These are phyloP conservation scores for Ptychochromis oligacanthus DNA, from an alignment of 2,113 vertebrate species.

Conservation along the genomic window DNA sequence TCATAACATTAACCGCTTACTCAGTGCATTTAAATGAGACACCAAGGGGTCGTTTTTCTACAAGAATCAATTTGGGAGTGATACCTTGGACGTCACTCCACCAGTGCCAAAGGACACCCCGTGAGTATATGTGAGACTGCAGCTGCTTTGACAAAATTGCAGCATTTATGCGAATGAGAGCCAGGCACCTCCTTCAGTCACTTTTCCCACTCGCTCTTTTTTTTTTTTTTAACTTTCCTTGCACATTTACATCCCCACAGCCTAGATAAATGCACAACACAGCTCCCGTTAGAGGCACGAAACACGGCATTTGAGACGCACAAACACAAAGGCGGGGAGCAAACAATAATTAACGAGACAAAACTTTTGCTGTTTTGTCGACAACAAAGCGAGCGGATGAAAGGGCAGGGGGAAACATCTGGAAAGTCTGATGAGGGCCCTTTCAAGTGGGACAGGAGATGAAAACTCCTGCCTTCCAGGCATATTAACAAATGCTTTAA, in stretches of 20 bases:
- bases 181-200: conserved; percentile 18
- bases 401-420: conserved; percentile 71
- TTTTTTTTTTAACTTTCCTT: background rate
- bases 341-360: conserved; percentile 67
- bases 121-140: background rate
- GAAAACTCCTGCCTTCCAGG: conserved; percentile 56
- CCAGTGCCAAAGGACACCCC: background rate
- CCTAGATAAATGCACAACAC: background rate
- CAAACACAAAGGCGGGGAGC: conserved; percentile 39
- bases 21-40: background rate
- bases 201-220: background rate
- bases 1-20: background rate
- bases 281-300: background rate
- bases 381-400: conserved; percentile 55
- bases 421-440: conserved; percentile 62
- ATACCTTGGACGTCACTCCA: conserved; percentile 1
- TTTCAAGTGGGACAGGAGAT: conserved; percentile 67
- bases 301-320: conserved; percentile 48
- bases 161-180: conserved; percentile 9
- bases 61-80: background rate
- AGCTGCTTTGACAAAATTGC: background rate
- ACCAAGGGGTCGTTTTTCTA: background rate
- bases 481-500: conserved; percentile 66
- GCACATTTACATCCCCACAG: background rate
- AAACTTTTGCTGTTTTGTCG: conserved; percentile 63